phyloP scores from a whole-genome alignment of 2,113 vertebrate species.

The Silurus meridionalis region DNA sequence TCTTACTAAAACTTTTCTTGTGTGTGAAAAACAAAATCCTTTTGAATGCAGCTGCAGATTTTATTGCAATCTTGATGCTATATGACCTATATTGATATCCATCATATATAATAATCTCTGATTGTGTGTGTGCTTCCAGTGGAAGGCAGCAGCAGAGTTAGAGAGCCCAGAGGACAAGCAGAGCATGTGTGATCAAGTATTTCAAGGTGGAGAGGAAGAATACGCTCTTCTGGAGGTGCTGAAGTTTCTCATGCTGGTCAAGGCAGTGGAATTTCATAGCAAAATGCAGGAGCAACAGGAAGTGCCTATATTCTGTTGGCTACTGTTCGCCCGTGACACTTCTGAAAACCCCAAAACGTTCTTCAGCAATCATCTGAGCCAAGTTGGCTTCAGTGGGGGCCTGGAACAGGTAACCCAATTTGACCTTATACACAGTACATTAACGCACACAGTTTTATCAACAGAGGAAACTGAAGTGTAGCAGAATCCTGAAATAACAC shows the following conservation, averaged over 20 bases:
- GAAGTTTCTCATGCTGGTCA: constrained; percentile 91
- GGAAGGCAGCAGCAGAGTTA: constrained; percentile 61
- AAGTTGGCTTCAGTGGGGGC: constrained; percentile 88
- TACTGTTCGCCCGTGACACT: constrained; percentile 92
- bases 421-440: background rate
- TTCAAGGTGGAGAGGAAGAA: constrained; percentile 85
- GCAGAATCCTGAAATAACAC: background rate
- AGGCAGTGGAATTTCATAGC: constrained; percentile 82
- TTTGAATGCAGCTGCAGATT: background rate
- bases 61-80: background rate
- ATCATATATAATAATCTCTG: background rate
- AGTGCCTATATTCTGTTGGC: constrained; percentile 92
- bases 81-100: background rate
- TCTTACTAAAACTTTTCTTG: background rate
- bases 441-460: background rate
- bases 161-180: constrained; percentile 68
- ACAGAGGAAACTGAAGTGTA: background rate
- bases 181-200: constrained; percentile 80
- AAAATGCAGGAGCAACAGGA: constrained; percentile 78
- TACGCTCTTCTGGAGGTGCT: constrained; percentile 89
- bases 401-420: constrained; percentile 84
- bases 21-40: background rate
- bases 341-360: constrained; percentile 85
- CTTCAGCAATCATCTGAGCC: constrained; percentile 90
- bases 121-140: constrained; percentile 54